Conservation (phyloP, 2,113 vertebrate species). For the Corythornis vintsioides region DNA sequence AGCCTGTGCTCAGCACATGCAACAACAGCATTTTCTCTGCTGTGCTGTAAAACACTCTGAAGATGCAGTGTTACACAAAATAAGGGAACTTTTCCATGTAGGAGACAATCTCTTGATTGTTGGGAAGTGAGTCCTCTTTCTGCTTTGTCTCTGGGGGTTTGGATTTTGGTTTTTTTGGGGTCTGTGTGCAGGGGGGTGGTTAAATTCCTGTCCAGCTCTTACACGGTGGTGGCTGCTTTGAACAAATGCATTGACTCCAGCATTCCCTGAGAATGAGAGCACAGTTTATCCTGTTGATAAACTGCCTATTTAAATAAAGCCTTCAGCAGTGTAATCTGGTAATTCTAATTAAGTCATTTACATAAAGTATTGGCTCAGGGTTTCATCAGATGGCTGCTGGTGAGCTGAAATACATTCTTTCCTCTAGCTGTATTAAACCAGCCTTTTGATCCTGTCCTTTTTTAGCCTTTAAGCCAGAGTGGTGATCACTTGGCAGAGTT, state of each 20-base stretch:
- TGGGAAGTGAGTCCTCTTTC: not conserved
- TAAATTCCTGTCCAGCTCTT: not conserved
- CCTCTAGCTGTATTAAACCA: conserved; percentile 71
- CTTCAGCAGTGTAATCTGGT: conserved; percentile 68
- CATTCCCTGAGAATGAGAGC: conserved; percentile 38
- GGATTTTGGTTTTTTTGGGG: too few relatives aligned
- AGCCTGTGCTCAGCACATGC: not conserved
- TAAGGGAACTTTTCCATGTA: not conserved
- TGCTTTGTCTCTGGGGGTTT: not conserved
- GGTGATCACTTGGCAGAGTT: conserved; percentile 73
- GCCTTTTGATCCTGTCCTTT: conserved; percentile 68
- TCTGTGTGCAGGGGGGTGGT: not conserved
- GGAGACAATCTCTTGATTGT: not conserved
- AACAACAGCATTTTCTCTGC: not conserved
- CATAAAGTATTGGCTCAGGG: conserved; percentile 70
- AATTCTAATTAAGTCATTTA: conserved; percentile 80
- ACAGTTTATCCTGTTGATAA: conserved; percentile 51
- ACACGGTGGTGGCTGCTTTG: not conserved
- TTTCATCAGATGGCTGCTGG: conserved; percentile 73
- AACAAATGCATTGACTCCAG: not conserved
- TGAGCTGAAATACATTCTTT: conserved; percentile 73
- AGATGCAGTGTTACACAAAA: not conserved
- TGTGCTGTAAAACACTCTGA: not conserved
- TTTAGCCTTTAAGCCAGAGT: conserved; percentile 65
- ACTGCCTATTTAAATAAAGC: conserved; percentile 73